Percentiles rank a stretch among this genome's conserved stretches.
Evolutionary conservation across 2,888 invertebrate species (phyloP).

Genomic region (Drosophila rubida): DNA sequence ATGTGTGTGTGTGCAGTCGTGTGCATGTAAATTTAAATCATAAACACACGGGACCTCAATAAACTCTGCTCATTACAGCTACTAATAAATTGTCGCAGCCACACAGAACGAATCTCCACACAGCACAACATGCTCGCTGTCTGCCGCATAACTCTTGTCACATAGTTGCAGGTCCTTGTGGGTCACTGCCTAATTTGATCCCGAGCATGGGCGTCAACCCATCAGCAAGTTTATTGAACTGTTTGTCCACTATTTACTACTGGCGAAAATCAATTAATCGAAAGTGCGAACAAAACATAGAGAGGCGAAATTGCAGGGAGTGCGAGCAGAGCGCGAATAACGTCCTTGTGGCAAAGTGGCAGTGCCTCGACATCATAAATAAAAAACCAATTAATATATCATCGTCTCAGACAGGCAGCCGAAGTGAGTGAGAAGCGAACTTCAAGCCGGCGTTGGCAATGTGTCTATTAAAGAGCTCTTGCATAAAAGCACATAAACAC

Average conservation of each 20-base stretch:
- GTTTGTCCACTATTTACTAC: slow-evolving; percentile 39
- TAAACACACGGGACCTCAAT: slow-evolving; percentile 71
- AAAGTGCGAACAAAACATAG: slow-evolving; percentile 4
- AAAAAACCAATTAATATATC: slow-evolving; percentile 79
- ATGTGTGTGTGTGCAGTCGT: slow-evolving; percentile 21
- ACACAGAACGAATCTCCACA: slow-evolving; percentile 41
- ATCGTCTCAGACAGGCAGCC: slow-evolving; percentile 43
- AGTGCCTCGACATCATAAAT: slow-evolving; percentile 63
- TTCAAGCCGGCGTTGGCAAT: slow-evolving; percentile 11
- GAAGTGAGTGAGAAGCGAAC: background rate
- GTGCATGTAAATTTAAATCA: slow-evolving; percentile 72
- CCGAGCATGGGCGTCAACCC: slow-evolving; percentile 16
- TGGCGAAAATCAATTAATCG: slow-evolving; percentile 49
- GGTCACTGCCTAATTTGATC: slow-evolving; percentile 44
- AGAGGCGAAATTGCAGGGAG: slow-evolving; percentile 26
- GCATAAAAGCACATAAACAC: slow-evolving; percentile 20
- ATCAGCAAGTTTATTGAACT: slow-evolving; percentile 68
- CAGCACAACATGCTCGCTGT: slow-evolving; percentile 1
- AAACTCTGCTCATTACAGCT: slow-evolving; percentile 77
- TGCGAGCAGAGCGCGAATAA: background rate
- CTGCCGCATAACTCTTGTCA: slow-evolving; percentile 6
- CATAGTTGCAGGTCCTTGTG: slow-evolving; percentile 30
- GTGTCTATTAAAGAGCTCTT: slow-evolving; percentile 49
- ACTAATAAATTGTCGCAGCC: slow-evolving; percentile 73
- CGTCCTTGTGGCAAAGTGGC: slow-evolving; percentile 18